Evolutionary conservation across 2,888 invertebrate species (phyloP), one percentile per base, ranked within the genome.

Genomic region (Noctua pronuba): DNA sequence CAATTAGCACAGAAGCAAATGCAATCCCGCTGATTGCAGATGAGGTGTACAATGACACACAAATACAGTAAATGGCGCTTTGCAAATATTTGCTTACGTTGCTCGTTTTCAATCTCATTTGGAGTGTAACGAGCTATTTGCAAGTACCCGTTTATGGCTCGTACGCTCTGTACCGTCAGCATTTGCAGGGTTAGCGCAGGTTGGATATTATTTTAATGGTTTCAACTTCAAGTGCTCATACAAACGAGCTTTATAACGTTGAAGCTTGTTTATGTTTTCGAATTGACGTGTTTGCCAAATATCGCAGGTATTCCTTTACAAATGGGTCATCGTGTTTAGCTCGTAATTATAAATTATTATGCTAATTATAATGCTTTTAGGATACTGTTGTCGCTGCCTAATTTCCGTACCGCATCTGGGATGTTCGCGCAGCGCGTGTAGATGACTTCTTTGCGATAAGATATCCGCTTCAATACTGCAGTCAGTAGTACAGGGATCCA

Each of bases 51-150:
- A 82, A 75, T 81, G 69, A 79, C 73, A 58, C 60, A 73, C 80
- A 85, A 82, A 88, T 80, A 80, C 87, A 84, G 86, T 83, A 84
- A 88, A 85, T 82, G 84, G 80, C 68, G 86, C 84, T 86, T 81
- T 75, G 83, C 88, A 88, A 92, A 92, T 90, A 90, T 92, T 91
- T 91, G 91, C 85, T 75, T 58, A 73, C 77, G 83, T 84, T 86
- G 88, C 89, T 89, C 89, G 87, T 91, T 91, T 89, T 88, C 88
- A 85, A 90, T 90, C 88, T 86, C 89, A 91, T 91, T 92, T 88
- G 88, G 85, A 89, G 85, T 88, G 84, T 92, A 91, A 92, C 91
- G 91, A 92, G 91, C 88, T 84, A 90, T 92, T 91, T 90, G 90
- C 85, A 75, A 87, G 85, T 75, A 86, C 82, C 83, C 85, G 88